phyloP scores from a whole-genome alignment of 1,140 invertebrate species.

The Euwallacea fornicatus region DNA sequence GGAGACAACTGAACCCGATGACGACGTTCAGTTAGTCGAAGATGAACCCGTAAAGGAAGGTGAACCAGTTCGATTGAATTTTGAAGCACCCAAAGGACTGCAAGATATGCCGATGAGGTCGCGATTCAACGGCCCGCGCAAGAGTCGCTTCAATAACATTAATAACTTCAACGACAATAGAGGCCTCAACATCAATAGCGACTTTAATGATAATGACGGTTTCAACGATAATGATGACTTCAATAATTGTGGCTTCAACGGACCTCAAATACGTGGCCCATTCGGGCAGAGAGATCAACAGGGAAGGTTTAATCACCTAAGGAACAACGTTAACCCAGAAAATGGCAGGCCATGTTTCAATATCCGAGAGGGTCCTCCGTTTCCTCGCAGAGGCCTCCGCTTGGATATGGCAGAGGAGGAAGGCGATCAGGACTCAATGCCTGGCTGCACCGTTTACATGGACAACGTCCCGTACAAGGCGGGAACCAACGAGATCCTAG shows the following conservation, averaged over 20 bases:
- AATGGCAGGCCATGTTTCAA: too few species aligned
- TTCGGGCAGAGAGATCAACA: conserved; percentile 6
- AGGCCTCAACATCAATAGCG: not conserved
- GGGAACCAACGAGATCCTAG: conserved; percentile 81
- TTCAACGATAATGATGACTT: not conserved
- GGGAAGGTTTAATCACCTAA: conserved; percentile 41
- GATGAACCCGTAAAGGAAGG: conserved; percentile 2
- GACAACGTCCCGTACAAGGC: conserved; percentile 87
- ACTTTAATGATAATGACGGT: not conserved
- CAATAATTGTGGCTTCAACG: not conserved
- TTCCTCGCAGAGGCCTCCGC: not conserved
- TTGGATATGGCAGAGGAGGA: not conserved
- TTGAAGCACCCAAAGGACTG: not conserved
- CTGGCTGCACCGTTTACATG: conserved; percentile 79
- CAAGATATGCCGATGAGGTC: not conserved
- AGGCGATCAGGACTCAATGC: conserved; percentile 50
- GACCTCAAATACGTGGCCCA: not conserved
- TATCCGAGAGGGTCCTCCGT: too few species aligned
- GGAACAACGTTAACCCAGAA: too few species aligned
- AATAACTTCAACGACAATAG: not conserved
- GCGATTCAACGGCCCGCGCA: not conserved
- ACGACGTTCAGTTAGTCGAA: not conserved
- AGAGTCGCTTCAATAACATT: not conserved
- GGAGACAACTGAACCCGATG: conserved; percentile 1
- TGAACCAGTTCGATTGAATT: not conserved